Evolutionary conservation across 2,797 vertebrate species (phyloP).

Genomic region (Allenopithecus nigroviridis): DNA sequence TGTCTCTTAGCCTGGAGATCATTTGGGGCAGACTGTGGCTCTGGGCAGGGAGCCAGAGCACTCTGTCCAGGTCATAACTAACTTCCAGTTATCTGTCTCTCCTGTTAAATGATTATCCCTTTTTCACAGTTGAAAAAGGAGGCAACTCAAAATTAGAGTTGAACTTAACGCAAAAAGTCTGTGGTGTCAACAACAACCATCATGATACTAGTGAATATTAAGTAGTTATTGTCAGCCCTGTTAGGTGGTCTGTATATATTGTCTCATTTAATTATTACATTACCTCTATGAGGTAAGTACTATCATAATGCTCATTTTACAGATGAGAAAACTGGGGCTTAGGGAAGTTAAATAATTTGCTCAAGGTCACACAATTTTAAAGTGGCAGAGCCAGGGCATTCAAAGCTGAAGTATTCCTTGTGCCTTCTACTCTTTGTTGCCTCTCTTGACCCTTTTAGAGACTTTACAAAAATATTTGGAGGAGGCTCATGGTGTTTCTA

Average conservation of each 20-base stretch:
- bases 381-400: background rate
- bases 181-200: background rate
- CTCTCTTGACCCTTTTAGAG: background rate
- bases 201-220: background rate
- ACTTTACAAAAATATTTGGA: background rate
- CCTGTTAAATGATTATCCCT: background rate
- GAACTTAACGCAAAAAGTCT: background rate
- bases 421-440: background rate
- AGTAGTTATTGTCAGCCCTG: background rate
- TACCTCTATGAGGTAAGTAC: background rate
- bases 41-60: background rate
- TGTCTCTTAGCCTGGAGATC: background rate
- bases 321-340: background rate
- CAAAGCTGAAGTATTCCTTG: background rate
- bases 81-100: background rate
- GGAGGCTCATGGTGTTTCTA: background rate
- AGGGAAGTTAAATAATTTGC: conserved; percentile 22
- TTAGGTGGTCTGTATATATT: background rate
- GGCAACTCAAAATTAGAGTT: background rate
- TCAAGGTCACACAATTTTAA: background rate
- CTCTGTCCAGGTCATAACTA: background rate
- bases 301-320: background rate
- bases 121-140: background rate
- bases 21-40: background rate
- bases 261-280: conserved; percentile 10